Evolutionary conservation across 2,888 invertebrate genomes (phyloP), one percentile per base, ranked within the genome.

Genomic region (Crematogaster levior): DNA sequence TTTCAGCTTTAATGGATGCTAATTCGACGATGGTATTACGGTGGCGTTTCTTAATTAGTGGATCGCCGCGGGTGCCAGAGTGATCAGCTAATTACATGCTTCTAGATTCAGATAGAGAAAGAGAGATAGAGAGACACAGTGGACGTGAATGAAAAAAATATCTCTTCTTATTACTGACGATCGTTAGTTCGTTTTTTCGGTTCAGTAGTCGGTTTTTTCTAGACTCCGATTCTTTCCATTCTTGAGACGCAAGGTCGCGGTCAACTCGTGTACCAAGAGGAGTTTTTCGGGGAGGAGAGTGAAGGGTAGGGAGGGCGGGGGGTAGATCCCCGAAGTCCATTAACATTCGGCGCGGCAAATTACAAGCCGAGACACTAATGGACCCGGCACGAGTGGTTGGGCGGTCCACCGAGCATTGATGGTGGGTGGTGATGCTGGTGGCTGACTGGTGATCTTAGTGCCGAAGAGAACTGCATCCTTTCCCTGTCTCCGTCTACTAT

Each of bases 281-380:
- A 56, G 58, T 56, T 81, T 85, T 88, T 88, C 65, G 86, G 81
- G 37, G 77, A 60, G 61, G 53, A 79, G 75, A 65, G 68, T 56
- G 80, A 60, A 74, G 61, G 48, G n/a, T n/a, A 24, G 53, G 1
- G 63, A 56, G 53, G 27, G 48, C 34, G 34, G 40, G 21, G 10
- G 66, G 27, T 53, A 73, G 82, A 77, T 79, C 43, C 88, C 34
- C 70, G 30, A 70, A 91, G 91, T 91, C 94, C 93, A 94, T 94
- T 94, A 94, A 93, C 93, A 94, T 94, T 94, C 94, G 94, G 93
- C 93, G 92, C 92, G 93, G 93, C 93, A 94, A 94, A 94, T 94
- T 94, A 94, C 93, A 94, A 94, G 93, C 93, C 91, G 89, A 91
- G 91, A 90, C 91, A 90, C 93, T 94, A 94, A 94, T 94, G 94